phyloP scores from a whole-genome alignment of 1,140 invertebrate genomes.

The Diachasmimorpha longicaudata region DNA sequence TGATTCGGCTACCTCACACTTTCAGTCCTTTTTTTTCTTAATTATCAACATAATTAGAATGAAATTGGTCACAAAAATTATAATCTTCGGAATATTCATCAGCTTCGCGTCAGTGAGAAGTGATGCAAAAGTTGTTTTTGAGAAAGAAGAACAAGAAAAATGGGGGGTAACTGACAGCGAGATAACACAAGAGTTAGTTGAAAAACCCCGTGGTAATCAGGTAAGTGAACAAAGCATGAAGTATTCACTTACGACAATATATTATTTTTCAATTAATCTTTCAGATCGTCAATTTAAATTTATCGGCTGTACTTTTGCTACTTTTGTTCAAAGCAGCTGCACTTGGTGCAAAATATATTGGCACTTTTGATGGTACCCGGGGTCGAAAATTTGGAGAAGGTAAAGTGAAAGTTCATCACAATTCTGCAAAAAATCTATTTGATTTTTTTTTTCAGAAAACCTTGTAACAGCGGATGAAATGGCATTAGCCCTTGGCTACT shows the following conservation, averaged over 20 bases:
- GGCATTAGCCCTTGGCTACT: constrained; percentile 71
- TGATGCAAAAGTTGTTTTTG: constrained; percentile 24
- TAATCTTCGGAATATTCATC: constrained; percentile 33
- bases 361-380: constrained; percentile 58
- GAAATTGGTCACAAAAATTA: constrained; percentile 12
- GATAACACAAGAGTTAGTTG: constrained; percentile 71
- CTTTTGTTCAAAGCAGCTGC: constrained; percentile 82
- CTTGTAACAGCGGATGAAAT: constrained; percentile 71
- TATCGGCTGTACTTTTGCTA: constrained; percentile 81
- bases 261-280: constrained; percentile 15
- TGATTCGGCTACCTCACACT: neutral
- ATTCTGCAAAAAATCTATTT: neutral
- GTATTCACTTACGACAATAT: neutral
- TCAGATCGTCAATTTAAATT: constrained; percentile 81
- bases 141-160: constrained; percentile 25
- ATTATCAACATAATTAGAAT: neutral
- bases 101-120: constrained; percentile 35
- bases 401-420: constrained; percentile 27
- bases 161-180: constrained; percentile 62
- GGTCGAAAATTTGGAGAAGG: constrained; percentile 47
- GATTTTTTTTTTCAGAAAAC: constrained; percentile 50
- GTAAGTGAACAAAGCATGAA: constrained; percentile 45
- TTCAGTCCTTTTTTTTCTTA: neutral
- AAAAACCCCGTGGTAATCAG: constrained; percentile 71
- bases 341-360: constrained; percentile 78